These are phyloP conservation scores for Smittia aterrima DNA, from an alignment of 2,888 invertebrate species.

Conservation along the genomic window DNA sequence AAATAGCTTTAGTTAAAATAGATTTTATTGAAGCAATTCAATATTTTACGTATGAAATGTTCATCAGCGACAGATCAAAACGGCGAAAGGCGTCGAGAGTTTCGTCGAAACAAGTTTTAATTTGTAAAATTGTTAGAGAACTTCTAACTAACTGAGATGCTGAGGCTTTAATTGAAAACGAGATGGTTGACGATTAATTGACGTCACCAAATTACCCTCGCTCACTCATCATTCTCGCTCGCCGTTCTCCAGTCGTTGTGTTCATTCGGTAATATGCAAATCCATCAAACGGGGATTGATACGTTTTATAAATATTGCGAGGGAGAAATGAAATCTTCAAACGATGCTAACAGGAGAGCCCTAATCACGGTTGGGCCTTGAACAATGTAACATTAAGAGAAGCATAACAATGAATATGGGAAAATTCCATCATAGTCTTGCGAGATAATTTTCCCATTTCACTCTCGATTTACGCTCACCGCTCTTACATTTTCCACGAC, in stretches of 20 bases:
- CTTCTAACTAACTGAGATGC: too few species aligned
- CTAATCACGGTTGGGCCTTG: not conserved
- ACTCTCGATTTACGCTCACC: not conserved
- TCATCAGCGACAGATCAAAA: too few species aligned
- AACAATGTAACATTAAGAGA: not conserved
- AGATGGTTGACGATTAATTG: constrained; percentile 22
- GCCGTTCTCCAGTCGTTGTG: not conserved
- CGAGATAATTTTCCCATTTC: not conserved
- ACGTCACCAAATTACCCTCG: constrained; percentile 35
- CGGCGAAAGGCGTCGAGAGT: too few species aligned
- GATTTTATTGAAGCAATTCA: constrained; percentile 8
- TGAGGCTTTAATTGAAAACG: constrained; percentile 9
- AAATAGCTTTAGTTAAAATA: constrained; percentile 24
- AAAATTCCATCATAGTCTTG: constrained; percentile 9
- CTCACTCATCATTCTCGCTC: not conserved
- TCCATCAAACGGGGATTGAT: too few species aligned
- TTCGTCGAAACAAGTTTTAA: too few species aligned
- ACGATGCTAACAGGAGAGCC: not conserved
- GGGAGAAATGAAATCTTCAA: not conserved
- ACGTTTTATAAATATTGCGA: too few species aligned
- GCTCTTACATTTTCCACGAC: not conserved
- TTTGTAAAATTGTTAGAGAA: too few species aligned
- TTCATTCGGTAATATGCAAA: not conserved
- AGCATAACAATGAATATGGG: not conserved
- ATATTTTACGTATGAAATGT: too few species aligned